phyloP scores from a whole-genome alignment of 1,140 invertebrate species.

The Drosophila persimilis region DNA sequence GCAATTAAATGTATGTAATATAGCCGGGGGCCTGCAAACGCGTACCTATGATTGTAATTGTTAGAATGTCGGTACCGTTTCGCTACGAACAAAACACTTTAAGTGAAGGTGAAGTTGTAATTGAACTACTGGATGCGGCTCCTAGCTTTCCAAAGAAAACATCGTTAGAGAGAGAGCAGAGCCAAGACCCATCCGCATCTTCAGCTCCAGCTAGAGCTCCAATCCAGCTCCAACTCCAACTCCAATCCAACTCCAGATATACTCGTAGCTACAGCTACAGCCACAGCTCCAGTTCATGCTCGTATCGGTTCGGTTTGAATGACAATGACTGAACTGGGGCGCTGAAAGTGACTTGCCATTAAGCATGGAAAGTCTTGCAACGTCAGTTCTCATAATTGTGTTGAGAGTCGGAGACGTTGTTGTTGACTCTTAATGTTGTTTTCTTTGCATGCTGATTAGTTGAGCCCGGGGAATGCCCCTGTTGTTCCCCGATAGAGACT shows the following conservation, averaged over 20 bases:
- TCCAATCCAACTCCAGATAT: too few relatives aligned
- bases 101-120: constrained; percentile 75
- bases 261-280: neutral
- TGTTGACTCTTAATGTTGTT: constrained; percentile 81
- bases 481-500: neutral
- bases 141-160: constrained; percentile 77
- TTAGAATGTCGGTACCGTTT: neutral
- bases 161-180: constrained; percentile 44
- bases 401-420: constrained; percentile 75
- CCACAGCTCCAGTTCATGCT: constrained; percentile 33
- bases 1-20: too few relatives aligned
- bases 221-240: too few relatives aligned
- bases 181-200: constrained; percentile 1
- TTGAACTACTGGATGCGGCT: constrained; percentile 79
- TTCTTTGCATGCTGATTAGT: constrained; percentile 81
- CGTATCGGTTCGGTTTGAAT: constrained; percentile 28
- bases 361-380: constrained; percentile 79
- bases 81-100: constrained; percentile 59
- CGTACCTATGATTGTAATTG: constrained; percentile 17
- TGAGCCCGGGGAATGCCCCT: constrained; percentile 70
- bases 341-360: constrained; percentile 80
- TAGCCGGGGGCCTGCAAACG: too few relatives aligned
- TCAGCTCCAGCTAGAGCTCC: neutral
- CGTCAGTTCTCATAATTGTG: constrained; percentile 81
- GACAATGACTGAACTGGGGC: constrained; percentile 75